Base-by-base conservation (phyloP, 2,113 vertebrate genomes). In the Climacteris rufus region DNA sequence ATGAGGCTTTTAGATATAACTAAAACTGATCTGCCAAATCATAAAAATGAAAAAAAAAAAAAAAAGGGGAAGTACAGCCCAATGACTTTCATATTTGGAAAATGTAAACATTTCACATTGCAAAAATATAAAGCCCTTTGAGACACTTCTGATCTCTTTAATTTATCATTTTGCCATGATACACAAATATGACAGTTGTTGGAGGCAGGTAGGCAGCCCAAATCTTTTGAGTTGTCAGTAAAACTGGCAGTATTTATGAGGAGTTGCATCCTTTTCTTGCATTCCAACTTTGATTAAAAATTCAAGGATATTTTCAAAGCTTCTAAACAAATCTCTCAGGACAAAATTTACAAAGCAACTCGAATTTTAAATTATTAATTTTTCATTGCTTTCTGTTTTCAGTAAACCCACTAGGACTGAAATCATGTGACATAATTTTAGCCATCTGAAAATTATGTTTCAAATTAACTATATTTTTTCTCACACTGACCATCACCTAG, bases 251-350 rank as follows among this genome's bases (percentile, higher is more conserved):
- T 86, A 79, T 83, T 50, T 83, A 59, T 56, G 47, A 64, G 22
- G 25, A 75, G 1, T 39, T 69, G 11, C 8, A 39, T 49, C 30
- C 9, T 83, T 60, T 53, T 82, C 54, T 87, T 35, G 11, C 9
- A 56, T 69, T 33, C 24, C 18, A 54, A 7, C n/a, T 83, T 80
- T 90, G 53, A 94, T 87, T 90, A 79, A 88, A 92, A 89, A 88
- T 59, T 79, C 70, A 92, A 92, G 33, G 49, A 47, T 40, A 65
- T 44, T 95, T 91, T 86, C 74, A 75, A 74, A 87, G n/a, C 17
- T 40, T 66, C 56, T 24, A n/a, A 74, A 56, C 11, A 76, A 64
- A 40, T 69, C 5, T 64, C 11, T 16, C 28, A 79, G 40, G 35
- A 54, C 13, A 54, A 61, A 57, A 35, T 50, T 85, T 64, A 76